Base-by-base conservation (phyloP, 2,888 invertebrate species). In the Mongoloraphidia duomilia region DNA sequence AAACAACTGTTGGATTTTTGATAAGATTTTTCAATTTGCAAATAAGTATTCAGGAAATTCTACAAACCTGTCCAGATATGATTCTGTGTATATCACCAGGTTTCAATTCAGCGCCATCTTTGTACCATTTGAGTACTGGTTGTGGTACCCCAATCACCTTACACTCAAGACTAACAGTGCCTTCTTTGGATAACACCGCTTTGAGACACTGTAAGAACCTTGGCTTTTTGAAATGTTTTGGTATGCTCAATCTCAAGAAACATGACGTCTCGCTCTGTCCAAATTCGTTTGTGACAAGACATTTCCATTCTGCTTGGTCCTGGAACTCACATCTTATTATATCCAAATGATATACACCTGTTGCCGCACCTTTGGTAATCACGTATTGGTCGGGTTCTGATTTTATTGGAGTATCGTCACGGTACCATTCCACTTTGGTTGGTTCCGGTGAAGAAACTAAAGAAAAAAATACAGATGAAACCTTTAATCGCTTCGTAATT, bases 231-330 rank as follows among this genome's bases (percentile, higher is more conserved):
- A 82, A 92, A 68, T 91, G 90, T 59, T 84, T 79, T 2, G 92
- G 92, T 64, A 92, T 87, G 57, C 80, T 77, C 41, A 92, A 69
- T 69, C 86, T 86, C 1, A 92, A 72, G 59, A 87, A 89, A 65
- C 89, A 88, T 0, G 89, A 88, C 1, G 91, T 90, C 8, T 88
- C 80, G 57, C 88, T 89, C 60, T 90, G 88, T 1, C 92, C 92
- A 60, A 82, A 91, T 60, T 91, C 89, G 63, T 91, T 92, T 50
- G 82, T 80, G 8, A 89, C 90, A 3, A 91, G 82, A 63, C 90
- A 91, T 64, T 90, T 91, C 91, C 91, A 92, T 62, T 91, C 90
- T 0, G 89, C 89, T 68, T 90, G 89, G 63, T 92, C 91, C 50
- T 81, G 73, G 59, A 90, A 80, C 65, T 90, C 88, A 1, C 90